Evolutionary conservation across 2,797 vertebrate genomes (phyloP).

Genomic region (Clarias laeviceps): DNA sequence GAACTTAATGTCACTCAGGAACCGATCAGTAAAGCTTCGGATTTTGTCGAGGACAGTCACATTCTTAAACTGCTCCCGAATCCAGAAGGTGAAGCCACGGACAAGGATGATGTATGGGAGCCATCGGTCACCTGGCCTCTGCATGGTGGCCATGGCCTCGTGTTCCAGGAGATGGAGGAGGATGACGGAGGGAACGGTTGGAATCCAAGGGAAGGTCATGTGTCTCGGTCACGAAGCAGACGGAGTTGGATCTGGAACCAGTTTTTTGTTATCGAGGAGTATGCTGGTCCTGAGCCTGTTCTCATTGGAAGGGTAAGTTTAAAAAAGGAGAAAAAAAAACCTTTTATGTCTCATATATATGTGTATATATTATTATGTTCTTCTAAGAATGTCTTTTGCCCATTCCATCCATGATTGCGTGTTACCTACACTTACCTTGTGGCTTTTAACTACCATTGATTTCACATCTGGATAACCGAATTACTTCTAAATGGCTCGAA

Average conservation of each 20-base stretch:
- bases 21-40: conserved; percentile 65
- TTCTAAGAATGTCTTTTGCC: conserved; percentile 40
- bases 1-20: conserved; percentile 66
- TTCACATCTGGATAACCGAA: conserved; percentile 44
- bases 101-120: conserved; percentile 60
- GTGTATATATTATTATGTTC: not conserved
- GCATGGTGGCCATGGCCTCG: conserved; percentile 65
- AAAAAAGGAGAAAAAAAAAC: not conserved
- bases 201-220: conserved; percentile 53
- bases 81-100: conserved; percentile 60
- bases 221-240: conserved; percentile 78
- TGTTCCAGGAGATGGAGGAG: conserved; percentile 75
- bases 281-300: conserved; percentile 88
- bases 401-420: conserved; percentile 3
- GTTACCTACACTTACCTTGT: conserved; percentile 17
- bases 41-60: conserved; percentile 71
- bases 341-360: not conserved
- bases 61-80: conserved; percentile 77
- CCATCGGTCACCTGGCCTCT: conserved; percentile 56
- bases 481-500: conserved; percentile 36
- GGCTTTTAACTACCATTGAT: conserved; percentile 40
- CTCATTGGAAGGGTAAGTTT: conserved; percentile 88
- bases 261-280: conserved; percentile 94
- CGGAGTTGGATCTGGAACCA: conserved; percentile 97
- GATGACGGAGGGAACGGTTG: conserved; percentile 58